These are phyloP conservation scores for Hydrozoanthus tunicans DNA, from an alignment of 64 coral and sea anemone genomes.

Conservation along the genomic window DNA sequence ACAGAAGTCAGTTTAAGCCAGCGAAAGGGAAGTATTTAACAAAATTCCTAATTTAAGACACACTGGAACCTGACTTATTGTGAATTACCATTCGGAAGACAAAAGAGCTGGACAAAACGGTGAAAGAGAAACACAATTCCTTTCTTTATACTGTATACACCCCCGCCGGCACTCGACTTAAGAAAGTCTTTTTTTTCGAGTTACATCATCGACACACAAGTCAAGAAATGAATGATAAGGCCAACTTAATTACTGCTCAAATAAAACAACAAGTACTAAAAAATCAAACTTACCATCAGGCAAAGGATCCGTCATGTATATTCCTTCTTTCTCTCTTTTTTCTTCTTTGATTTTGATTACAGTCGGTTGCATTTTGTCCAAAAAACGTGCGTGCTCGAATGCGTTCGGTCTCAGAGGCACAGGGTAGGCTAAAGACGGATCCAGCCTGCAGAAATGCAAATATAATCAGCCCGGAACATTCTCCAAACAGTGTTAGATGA, in stretches of 20 bases:
- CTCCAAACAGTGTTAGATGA: too few species aligned
- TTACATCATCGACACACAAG: background rate
- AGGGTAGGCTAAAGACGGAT: conserved; percentile 84
- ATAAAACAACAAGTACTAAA: background rate
- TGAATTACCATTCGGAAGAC: too few species aligned
- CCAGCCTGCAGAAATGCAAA: conserved; percentile 52
- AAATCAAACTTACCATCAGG: conserved; percentile 62
- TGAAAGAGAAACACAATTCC: too few species aligned
- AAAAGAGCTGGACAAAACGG: too few species aligned
- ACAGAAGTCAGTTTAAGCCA: background rate
- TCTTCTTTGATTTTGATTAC: conserved; percentile 78
- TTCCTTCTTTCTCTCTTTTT: conserved; percentile 61
- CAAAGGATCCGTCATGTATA: conserved; percentile 57
- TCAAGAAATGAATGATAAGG: background rate
- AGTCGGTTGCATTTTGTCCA: conserved; percentile 91
- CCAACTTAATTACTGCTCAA: background rate
- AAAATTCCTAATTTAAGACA: too few species aligned
- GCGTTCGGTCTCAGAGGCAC: conserved; percentile 80
- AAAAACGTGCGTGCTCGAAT: conserved; percentile 87
- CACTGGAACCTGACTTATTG: too few species aligned
- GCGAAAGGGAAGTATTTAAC: too few species aligned
- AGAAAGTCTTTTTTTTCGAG: too few species aligned
- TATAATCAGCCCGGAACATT: background rate
- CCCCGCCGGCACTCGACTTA: too few species aligned
- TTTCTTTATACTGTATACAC: background rate